These are phyloP conservation scores for Alethe castanea DNA, from an alignment of 2,113 vertebrate genomes.

Conservation along the genomic window DNA sequence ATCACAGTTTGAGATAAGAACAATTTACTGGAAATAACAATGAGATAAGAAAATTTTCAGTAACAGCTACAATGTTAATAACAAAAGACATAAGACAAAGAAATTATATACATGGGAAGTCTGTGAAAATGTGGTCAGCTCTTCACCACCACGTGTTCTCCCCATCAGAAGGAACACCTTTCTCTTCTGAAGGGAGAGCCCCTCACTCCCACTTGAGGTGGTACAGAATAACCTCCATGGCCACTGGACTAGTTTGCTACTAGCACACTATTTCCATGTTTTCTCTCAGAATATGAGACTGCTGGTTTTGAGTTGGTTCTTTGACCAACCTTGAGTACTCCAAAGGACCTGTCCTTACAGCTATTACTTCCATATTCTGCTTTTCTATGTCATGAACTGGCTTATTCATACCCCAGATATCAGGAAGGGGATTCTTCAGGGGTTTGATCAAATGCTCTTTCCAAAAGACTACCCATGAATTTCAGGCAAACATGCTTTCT, in stretches of 20 bases:
- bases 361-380: neutral
- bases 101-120: neutral
- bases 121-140: accelerated
- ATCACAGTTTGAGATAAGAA: neutral
- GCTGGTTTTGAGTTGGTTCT: neutral
- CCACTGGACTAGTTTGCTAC: neutral
- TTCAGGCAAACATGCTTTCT: neutral
- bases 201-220: neutral
- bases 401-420: neutral
- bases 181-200: accelerated
- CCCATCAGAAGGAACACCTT: accelerated
- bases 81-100: neutral
- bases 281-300: neutral
- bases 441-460: neutral
- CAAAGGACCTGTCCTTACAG: neutral
- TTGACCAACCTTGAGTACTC: neutral
- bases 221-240: neutral
- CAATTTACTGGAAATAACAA: neutral
- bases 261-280: neutral
- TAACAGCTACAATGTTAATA: neutral
- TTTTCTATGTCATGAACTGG: neutral
- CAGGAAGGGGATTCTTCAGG: neutral
- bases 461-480: neutral
- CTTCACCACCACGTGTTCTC: accelerated
- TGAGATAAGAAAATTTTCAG: neutral